phyloP scores from a whole-genome alignment of 2,113 vertebrate species.

The Edolisoma coerulescens region DNA sequence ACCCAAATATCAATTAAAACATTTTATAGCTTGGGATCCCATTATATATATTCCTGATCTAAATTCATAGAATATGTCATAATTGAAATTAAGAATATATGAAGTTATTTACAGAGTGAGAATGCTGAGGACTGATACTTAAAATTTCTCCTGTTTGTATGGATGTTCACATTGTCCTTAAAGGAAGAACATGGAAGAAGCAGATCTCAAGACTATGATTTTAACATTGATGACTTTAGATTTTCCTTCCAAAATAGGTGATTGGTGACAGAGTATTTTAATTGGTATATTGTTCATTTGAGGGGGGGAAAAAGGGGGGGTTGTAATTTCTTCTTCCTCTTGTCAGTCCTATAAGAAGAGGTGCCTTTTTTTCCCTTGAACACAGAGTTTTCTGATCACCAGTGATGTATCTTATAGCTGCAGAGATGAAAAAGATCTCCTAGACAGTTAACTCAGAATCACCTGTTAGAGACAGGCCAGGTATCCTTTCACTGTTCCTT shows the following conservation, averaged over 20 bases:
- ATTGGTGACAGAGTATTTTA: not conserved
- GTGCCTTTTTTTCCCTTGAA: not conserved
- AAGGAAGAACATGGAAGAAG: not conserved
- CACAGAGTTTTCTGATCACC: not conserved
- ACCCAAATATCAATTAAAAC: not conserved
- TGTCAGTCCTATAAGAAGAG: not conserved
- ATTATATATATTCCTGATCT: not conserved
- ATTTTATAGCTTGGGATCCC: not conserved
- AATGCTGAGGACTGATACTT: not conserved
- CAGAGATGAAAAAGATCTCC: not conserved
- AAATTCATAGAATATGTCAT: not conserved
- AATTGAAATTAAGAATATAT: not conserved
- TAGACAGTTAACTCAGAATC: not conserved
- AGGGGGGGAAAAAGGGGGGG: rapidly evolving
- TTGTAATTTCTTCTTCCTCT: not conserved
- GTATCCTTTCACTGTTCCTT: not conserved
- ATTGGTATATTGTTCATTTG: not conserved
- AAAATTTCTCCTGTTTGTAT: not conserved
- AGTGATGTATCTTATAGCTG: not conserved
- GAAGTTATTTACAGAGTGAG: not conserved
- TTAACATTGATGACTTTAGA: not conserved
- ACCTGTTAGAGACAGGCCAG: not conserved
- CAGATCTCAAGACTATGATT: not conserved
- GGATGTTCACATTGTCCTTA: not conserved
- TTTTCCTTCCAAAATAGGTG: not conserved